Base-by-base conservation (phyloP, 2,797 vertebrate species). In the Adrianichthys oophorus region DNA sequence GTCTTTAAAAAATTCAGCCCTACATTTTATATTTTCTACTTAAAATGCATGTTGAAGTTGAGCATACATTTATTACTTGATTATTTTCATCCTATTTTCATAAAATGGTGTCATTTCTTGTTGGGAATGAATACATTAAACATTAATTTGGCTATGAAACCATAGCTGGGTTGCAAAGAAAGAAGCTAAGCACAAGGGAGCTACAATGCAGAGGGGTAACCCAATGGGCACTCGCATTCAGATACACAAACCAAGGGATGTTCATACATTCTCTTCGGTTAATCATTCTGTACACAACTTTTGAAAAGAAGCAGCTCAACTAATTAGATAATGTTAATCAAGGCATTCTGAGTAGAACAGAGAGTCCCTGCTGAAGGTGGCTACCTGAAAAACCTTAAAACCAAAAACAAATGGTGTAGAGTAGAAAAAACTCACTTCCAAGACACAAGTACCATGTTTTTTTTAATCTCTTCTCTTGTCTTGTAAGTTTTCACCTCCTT, bases 21-120 rank as follows among this genome's bases (percentile, higher is more conserved):
- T 63, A 61, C 2, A 60, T 74, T 68, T 78, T 24, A 72, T 24
- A 62, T 65, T 68, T 70, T 51, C 60, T 48, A 74, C 54, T 41
- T 15, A 16, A 62, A 89, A 79, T 85, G 89, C 86, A 62, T 87
- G 82, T 82, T 90, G 79, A 80, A 71, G 48, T 71, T 46, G 29
- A 68, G 63, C 43, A 64, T 80, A 56, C 48, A 51, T 53, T 72
- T 44, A 45, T 23, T 32, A 24, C 37, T 41, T 4, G 5, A 29
- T 29, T 7, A 29, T 52, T 49, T 60, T 52, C 23, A 61, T 66
- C 65, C 62, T 21, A 23, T 76, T 45, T 21, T 55, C 10, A 37
- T 37, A 10, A 37, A 37, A 37, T 12, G 2, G 10, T 13, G 32
- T 37, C 32, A 37, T 37, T 12, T 37, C 3, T 37, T 12, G 32